Conservation (phyloP, 1,140 invertebrate genomes). For the Diorhabda elongata region DNA sequence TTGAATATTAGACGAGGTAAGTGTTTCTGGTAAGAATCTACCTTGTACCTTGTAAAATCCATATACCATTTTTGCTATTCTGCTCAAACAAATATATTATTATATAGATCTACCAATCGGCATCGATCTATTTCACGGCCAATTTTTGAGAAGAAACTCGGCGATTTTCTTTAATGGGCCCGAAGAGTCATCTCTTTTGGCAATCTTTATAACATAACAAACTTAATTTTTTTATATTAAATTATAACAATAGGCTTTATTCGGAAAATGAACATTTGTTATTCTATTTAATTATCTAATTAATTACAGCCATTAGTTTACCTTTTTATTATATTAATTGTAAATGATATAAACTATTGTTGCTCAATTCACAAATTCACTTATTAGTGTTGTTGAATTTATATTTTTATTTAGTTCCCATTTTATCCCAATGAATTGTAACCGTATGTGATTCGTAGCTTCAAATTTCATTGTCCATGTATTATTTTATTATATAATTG, state of each 20-base stretch:
- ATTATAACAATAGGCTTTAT: background rate
- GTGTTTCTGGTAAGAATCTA: background rate
- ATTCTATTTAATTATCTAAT: background rate
- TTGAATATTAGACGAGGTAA: background rate
- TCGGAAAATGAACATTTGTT: background rate
- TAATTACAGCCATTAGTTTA: too few relatives aligned
- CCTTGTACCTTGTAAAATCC: background rate
- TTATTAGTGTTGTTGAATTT: too few relatives aligned
- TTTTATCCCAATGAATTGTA: too few relatives aligned
- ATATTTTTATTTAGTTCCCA: background rate
- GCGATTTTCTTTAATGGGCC: background rate
- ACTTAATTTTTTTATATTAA: background rate
- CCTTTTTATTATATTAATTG: background rate
- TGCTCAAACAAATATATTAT: background rate
- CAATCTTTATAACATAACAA: too few relatives aligned
- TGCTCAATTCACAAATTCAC: too few relatives aligned
- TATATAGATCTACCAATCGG: too few relatives aligned
- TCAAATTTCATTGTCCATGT: too few relatives aligned
- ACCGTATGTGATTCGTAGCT: too few relatives aligned
- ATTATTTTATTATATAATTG: too few relatives aligned
- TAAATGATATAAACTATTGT: background rate
- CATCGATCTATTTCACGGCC: too few relatives aligned
- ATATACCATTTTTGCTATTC: background rate
- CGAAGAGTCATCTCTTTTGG: background rate
- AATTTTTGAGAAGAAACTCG: background rate